A percentile compares a stretch with the other conserved stretches of the same genome.
These are phyloP conservation scores for Sympetrum striolatum DNA, from an alignment of 2,888 invertebrate species.

Conservation along the genomic window DNA sequence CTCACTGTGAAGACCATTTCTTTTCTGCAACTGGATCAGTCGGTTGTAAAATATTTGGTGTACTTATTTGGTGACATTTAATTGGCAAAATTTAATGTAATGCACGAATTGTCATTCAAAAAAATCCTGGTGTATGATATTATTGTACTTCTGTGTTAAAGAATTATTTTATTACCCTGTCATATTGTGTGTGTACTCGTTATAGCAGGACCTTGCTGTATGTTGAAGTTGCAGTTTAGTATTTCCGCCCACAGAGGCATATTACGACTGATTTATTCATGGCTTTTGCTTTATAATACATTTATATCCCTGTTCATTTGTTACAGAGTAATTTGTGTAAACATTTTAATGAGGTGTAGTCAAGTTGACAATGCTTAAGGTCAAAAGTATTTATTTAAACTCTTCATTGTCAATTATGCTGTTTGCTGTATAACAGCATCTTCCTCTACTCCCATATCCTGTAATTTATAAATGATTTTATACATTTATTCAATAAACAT, in stretches of 20 bases:
- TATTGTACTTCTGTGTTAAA: too few species aligned
- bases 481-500: slow-evolving; percentile 35
- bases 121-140: too few species aligned
- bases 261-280: not conserved
- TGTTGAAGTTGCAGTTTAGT: too few species aligned
- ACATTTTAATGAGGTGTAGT: not conserved
- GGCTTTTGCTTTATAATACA: not conserved
- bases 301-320: not conserved
- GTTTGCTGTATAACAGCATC: not conserved
- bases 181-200: too few species aligned
- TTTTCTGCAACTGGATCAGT: too few species aligned
- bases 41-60: too few species aligned
- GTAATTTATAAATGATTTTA: slow-evolving; percentile 18
- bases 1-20: too few species aligned
- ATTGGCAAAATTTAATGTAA: too few species aligned
- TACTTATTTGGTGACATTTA: too few species aligned
- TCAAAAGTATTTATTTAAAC: not conserved
- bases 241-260: not conserved
- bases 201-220: too few species aligned
- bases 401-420: not conserved
- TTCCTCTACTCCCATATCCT: not conserved
- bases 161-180: too few species aligned
- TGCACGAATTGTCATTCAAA: too few species aligned
- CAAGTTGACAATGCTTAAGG: not conserved
- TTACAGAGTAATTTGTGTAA: not conserved